Evolutionary conservation across 2,113 vertebrate genomes (phyloP).

Genomic region (Tragelaphus buxtoni): DNA sequence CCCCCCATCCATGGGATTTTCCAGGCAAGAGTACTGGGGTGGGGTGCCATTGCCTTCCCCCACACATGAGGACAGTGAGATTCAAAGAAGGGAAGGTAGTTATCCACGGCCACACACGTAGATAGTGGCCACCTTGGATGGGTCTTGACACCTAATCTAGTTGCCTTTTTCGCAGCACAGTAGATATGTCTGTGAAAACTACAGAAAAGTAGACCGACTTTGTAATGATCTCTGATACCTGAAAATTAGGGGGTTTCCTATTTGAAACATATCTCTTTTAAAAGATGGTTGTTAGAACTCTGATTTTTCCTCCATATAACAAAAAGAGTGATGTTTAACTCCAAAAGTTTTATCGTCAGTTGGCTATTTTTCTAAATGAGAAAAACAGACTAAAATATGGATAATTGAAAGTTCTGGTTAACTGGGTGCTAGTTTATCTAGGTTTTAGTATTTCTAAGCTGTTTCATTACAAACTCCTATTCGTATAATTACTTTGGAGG

Average conservation of each 20-base stretch:
- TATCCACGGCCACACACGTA: background rate
- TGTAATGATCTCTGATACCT: background rate
- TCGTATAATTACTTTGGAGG: conserved; percentile 3
- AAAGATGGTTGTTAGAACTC: background rate
- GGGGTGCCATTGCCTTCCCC: too few species aligned
- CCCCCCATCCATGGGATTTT: too few species aligned
- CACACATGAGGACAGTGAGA: background rate
- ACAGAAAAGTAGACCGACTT: background rate
- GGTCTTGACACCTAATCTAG: background rate
- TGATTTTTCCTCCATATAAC: background rate
- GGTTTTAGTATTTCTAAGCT: conserved; percentile 43
- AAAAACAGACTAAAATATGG: background rate
- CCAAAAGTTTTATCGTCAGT: background rate
- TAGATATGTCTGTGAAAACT: background rate
- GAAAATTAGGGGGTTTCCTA: background rate
- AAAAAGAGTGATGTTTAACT: background rate
- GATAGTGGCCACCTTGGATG: background rate
- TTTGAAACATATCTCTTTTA: background rate
- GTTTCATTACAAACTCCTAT: conserved; percentile 36
- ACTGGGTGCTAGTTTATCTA: conserved; percentile 10
- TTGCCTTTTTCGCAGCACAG: background rate
- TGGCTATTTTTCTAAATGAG: background rate
- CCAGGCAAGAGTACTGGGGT: too few species aligned
- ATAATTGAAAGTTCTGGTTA: conserved; percentile 29
- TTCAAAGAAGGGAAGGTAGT: background rate